These are phyloP conservation scores for Mesoclemmys tuberculata DNA, from an alignment of 2,113 vertebrate genomes.

Conservation along the genomic window DNA sequence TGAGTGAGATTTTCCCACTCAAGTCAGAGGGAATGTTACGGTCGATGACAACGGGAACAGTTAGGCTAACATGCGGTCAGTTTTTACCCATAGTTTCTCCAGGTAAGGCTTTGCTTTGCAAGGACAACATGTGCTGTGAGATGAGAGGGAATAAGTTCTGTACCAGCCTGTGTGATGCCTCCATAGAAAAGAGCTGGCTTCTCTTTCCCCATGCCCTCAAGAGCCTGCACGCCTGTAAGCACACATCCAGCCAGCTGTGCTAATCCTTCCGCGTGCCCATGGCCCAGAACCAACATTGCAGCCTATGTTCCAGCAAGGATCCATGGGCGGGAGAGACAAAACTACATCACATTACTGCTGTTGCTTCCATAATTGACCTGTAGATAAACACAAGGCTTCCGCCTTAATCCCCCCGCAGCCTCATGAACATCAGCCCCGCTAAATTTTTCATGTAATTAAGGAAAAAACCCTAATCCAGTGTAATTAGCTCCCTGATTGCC, in stretches of 20 bases:
- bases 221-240: not conserved
- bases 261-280: fast-evolving
- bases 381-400: slow-evolving; percentile 57
- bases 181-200: fast-evolving
- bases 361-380: slow-evolving; percentile 25
- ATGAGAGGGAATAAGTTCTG: not conserved
- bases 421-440: slow-evolving; percentile 68
- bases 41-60: not conserved
- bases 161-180: not conserved
- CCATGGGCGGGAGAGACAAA: not conserved
- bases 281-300: not conserved
- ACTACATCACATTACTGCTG: not conserved
- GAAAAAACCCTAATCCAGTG: slow-evolving; percentile 81
- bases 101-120: fast-evolving
- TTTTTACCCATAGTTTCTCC: not conserved
- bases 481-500: slow-evolving; percentile 84
- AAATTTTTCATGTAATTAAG: slow-evolving; percentile 84
- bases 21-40: not conserved
- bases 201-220: not conserved
- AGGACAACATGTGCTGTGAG: fast-evolving
- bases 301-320: not conserved
- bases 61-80: not conserved
- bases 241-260: not conserved
- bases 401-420: slow-evolving; percentile 71
- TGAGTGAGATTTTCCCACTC: not conserved